Conservation (phyloP, 30 jellyfish, hydroid and myxozoan genomes). For the Sanderia malayensis region DNA sequence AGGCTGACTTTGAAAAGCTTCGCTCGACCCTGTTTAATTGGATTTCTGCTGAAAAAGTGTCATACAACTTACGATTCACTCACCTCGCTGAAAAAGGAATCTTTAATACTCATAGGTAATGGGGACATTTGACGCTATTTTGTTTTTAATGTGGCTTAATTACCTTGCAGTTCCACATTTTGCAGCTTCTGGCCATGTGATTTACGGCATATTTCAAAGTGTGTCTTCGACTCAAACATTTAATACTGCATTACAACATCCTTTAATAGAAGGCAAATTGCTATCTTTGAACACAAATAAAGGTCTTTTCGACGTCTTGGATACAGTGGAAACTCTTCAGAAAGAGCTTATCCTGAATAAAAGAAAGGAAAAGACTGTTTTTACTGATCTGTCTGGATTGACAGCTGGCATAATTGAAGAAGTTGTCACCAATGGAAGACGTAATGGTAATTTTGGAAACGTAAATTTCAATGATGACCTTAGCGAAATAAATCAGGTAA, state of each 20-base stretch:
- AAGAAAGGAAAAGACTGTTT: not conserved
- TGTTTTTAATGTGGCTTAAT: too few species aligned
- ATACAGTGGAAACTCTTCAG: not conserved
- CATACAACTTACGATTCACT: too few species aligned
- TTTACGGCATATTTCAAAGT: slow-evolving; percentile 17
- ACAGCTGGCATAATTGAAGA: slow-evolving; percentile 6
- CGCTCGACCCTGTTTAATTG: too few species aligned
- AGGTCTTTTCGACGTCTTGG: not conserved
- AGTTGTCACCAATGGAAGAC: not conserved
- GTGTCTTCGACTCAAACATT: not conserved
- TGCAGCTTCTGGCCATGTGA: not conserved
- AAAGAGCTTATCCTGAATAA: not conserved
- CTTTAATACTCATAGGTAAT: too few species aligned
- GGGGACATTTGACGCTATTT: too few species aligned
- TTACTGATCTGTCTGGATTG: slow-evolving; percentile 2
- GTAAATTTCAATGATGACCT: not conserved
- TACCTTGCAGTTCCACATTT: too few species aligned
- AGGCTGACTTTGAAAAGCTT: too few species aligned
- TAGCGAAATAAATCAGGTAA: not conserved
- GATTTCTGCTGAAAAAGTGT: too few species aligned
- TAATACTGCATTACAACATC: not conserved
- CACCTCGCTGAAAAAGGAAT: too few species aligned
- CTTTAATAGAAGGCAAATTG: not conserved
- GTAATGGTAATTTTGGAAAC: not conserved
- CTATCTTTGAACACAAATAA: not conserved